Percentiles rank a stretch among this genome's conserved stretches.
Evolutionary conservation across 2,797 vertebrate genomes (phyloP).

Genomic region (Sebastes hopkinsi): DNA sequence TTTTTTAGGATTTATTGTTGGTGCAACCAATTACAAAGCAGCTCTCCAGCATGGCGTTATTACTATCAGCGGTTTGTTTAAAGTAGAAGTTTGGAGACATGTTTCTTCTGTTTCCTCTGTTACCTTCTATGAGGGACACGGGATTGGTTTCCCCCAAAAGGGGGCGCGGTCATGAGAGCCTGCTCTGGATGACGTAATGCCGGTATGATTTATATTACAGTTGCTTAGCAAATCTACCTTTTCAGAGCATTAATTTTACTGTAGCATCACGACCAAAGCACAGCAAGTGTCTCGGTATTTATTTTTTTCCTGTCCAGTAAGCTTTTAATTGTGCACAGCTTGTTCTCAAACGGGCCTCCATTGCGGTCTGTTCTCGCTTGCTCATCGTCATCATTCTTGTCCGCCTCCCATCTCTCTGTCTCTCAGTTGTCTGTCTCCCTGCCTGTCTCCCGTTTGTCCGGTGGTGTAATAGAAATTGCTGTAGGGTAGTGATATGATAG

Average conservation of each 20-base stretch:
- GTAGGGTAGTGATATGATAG: neutral
- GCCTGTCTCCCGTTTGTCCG: neutral
- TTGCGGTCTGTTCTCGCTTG: neutral
- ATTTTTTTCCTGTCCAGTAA: neutral
- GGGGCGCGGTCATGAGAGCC: too few species aligned
- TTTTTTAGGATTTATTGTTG: too few species aligned
- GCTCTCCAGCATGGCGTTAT: too few species aligned
- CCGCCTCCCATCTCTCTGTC: neutral
- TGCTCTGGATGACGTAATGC: too few species aligned
- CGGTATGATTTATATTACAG: too few species aligned
- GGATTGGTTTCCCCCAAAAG: too few species aligned
- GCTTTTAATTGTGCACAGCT: neutral
- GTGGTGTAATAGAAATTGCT: neutral
- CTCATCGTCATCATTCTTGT: neutral
- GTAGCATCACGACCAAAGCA: neutral
- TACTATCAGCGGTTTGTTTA: too few species aligned
- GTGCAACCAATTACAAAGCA: too few species aligned
- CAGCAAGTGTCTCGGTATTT: neutral
- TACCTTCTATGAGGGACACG: too few species aligned
- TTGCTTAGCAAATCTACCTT: too few species aligned
- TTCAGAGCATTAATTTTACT: neutral
- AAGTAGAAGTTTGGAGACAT: too few species aligned
- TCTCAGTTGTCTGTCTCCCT: neutral
- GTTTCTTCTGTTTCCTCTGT: too few species aligned
- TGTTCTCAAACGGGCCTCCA: neutral